Conservation (phyloP, 2,888 invertebrate genomes). For the Norana najaformis region DNA sequence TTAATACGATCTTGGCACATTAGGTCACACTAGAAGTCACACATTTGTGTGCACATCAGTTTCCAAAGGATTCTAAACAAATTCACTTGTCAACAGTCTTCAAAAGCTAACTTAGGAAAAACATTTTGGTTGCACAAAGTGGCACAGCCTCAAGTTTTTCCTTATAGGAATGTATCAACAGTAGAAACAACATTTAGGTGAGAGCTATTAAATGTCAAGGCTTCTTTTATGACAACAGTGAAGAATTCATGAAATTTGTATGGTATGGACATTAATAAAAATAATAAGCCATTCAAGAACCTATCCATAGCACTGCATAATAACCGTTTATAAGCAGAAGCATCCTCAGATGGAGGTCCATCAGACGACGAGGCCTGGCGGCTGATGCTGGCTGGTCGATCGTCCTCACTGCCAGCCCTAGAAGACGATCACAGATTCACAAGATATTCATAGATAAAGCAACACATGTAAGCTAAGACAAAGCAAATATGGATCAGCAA, state of each 20-base stretch:
- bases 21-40: not conserved
- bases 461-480: not conserved
- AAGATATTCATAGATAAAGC: not conserved
- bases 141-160: not conserved
- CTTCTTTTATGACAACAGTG: too few relatives aligned
- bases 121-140: not conserved
- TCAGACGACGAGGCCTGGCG: not conserved
- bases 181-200: not conserved
- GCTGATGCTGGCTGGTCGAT: not conserved
- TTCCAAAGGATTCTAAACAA: not conserved
- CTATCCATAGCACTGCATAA: too few relatives aligned
- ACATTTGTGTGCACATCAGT: not conserved
- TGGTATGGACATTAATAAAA: not conserved
- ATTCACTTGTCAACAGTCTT: not conserved
- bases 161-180: not conserved
- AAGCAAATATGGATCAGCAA: not conserved
- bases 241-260: not conserved
- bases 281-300: too few relatives aligned
- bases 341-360: not conserved
- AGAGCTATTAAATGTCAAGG: not conserved
- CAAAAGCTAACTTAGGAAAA: not conserved
- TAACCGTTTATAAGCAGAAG: not conserved
- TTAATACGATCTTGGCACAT: not conserved
- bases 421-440: not conserved
- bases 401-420: not conserved